Evolutionary conservation across 2,797 vertebrate genomes (phyloP), one percentile per base, ranked within the genome.

Genomic region (Periophthalmus magnuspinnatus): DNA sequence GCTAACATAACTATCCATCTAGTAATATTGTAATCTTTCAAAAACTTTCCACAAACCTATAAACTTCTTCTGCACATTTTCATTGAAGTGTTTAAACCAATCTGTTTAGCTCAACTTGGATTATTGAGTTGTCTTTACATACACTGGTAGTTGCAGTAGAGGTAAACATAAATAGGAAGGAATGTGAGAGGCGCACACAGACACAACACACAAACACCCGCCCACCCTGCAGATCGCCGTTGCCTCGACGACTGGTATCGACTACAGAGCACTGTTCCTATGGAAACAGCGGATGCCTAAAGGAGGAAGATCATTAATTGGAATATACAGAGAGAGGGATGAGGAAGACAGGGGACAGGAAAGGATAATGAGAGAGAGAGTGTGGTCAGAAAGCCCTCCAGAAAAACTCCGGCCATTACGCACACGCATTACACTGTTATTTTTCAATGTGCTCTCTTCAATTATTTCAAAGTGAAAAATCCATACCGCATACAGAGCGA

Each of bases 261-360:
- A 93, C 89, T 88, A 86, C 89, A 87, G 89, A 92, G 86, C 86
- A 17, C 79, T 79, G 91, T 95, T 95, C 88, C 93, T 89, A 94
- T 91, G 88, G 94, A 93, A 93, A 95, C 86, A 36, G 88, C 80
- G 38, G 74, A 94, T 94, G 92, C 93, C 92, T 94, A 81, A 86
- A 88, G 84, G 84, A 88, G 80, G 73, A 80, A 74, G 81, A 88
- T 82, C 81, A 85, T 87, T 88, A 89, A 90, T 87, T 88, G 84
- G 83, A 86, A 80, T 85, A 85, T 76, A 71, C 76, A 72, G 76
- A 76, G 77, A 84, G 78, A 79, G 67, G 64, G 83, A 86, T 70
- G 82, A 86, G 80, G 68, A 75, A 76, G 57, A 82, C 50, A 52
- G 47, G 70, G 57, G 75, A 81, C 70, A 74, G 75, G 56, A 68